Conservation (phyloP, 2,113 vertebrate genomes). For the Marmota flaviventris region DNA sequence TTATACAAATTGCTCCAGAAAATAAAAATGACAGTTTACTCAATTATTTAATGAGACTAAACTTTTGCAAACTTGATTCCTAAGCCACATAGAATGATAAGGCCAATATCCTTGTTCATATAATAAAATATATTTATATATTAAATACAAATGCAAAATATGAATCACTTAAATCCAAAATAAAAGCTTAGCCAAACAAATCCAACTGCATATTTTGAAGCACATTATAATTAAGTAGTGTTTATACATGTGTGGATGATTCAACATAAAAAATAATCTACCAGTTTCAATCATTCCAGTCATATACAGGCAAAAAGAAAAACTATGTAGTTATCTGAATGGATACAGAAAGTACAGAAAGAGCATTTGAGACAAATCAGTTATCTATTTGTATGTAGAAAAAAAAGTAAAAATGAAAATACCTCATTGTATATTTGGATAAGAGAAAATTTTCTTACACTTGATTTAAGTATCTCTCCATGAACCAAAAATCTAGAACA, state of each 20-base stretch:
- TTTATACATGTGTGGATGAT: not conserved
- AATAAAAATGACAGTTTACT: not conserved
- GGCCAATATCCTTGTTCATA: not conserved
- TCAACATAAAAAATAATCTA: not conserved
- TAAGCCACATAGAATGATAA: not conserved
- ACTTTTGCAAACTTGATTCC: not conserved
- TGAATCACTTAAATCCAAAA: not conserved
- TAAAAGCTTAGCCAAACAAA: not conserved
- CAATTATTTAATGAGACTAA: not conserved
- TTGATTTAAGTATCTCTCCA: not conserved
- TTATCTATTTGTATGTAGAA: not conserved
- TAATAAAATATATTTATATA: not conserved
- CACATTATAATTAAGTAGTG: not conserved
- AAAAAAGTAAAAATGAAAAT: not conserved
- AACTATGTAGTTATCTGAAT: not conserved
- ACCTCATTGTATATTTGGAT: not conserved
- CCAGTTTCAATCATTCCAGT: not conserved
- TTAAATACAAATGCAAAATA: not conserved
- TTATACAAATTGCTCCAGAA: not conserved
- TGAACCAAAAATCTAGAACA: not conserved
- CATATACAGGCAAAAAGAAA: not conserved
- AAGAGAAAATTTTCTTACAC: constrained; percentile 12
- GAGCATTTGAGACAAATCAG: not conserved
- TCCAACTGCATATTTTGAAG: not conserved
- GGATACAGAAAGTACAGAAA: not conserved